These are phyloP conservation scores for Notiomystis cincta DNA, from an alignment of 2,113 vertebrate species.

Conservation along the genomic window DNA sequence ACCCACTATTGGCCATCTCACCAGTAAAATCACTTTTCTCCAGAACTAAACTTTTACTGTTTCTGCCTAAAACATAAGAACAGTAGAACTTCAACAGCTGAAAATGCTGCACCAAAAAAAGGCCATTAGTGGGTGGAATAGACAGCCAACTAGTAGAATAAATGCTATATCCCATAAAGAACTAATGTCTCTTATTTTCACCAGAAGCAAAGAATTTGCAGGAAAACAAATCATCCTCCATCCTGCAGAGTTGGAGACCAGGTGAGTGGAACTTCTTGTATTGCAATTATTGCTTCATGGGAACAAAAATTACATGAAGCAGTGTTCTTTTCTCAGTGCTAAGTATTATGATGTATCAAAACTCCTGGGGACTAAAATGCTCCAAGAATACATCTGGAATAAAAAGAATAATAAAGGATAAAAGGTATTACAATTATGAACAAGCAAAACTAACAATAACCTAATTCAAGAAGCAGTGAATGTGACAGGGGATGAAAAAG, in stretches of 20 bases:
- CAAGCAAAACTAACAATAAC: background rate
- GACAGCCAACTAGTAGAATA: background rate
- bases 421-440: background rate
- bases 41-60: background rate
- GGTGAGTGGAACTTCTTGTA: background rate
- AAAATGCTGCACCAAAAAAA: background rate
- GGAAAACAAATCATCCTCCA: background rate
- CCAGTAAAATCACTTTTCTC: background rate
- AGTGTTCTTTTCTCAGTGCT: background rate
- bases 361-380: background rate
- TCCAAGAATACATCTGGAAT: background rate
- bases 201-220: background rate
- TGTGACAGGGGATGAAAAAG: accelerated
- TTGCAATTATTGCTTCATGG: background rate
- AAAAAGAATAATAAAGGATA: background rate
- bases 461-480: background rate
- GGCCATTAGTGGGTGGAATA: background rate
- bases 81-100: background rate
- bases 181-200: background rate
- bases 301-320: background rate
- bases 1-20: accelerated
- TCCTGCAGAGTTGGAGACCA: background rate
- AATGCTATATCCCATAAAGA: background rate
- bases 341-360: background rate
- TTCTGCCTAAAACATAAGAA: background rate